Evolutionary conservation across 2,113 vertebrate species (phyloP).

Genomic region (Ailuropoda melanoleuca): DNA sequence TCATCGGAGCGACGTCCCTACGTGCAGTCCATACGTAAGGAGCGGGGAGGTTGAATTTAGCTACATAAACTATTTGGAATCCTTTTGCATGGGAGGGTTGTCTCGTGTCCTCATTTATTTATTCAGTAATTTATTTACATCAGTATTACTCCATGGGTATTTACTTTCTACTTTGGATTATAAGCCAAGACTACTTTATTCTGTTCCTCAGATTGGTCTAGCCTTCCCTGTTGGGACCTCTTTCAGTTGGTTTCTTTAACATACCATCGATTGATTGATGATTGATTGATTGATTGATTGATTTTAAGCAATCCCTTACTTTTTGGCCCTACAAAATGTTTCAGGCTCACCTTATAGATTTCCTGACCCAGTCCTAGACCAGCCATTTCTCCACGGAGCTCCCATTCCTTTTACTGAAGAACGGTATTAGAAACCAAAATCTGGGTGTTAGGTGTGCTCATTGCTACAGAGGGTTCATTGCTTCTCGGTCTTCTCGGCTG

Average conservation of each 20-base stretch:
- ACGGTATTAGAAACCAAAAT: background rate
- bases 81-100: background rate
- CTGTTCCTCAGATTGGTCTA: background rate
- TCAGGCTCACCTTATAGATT: background rate
- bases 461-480: background rate
- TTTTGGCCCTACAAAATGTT: background rate
- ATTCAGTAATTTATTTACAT: background rate
- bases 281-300: too few relatives aligned
- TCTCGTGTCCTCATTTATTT: background rate
- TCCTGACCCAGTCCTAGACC: background rate
- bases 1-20: fast-evolving
- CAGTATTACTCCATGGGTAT: too few relatives aligned
- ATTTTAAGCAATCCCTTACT: background rate
- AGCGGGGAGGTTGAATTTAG: background rate
- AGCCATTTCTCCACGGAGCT: background rate
- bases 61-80: background rate
- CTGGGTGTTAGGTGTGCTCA: background rate
- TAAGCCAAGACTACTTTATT: background rate
- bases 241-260: background rate
- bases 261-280: too few relatives aligned
- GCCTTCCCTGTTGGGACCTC: background rate
- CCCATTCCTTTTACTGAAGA: background rate
- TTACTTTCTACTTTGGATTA: background rate
- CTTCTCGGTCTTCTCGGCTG: background rate
- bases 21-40: fast-evolving